Conservation (phyloP, 2,797 vertebrate genomes). For the Cichlasoma orientale region DNA sequence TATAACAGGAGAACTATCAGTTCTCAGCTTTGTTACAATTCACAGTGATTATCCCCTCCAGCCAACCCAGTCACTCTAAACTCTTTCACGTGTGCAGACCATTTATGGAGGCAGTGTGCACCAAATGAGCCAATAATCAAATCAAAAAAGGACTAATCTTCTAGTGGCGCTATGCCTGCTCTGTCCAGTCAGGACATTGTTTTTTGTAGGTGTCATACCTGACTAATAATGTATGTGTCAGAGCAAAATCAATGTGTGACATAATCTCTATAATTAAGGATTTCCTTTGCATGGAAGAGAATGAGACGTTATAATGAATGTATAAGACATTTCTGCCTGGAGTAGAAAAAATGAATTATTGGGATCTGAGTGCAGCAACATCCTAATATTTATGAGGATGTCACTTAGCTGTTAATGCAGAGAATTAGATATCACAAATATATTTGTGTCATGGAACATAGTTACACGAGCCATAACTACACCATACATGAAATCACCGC, state of each 20-base stretch:
- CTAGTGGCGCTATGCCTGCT: not conserved
- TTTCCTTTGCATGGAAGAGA: not conserved
- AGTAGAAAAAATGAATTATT: not conserved
- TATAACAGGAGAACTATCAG: not conserved
- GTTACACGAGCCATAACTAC: not conserved
- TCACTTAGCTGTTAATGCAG: not conserved
- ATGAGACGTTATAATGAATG: not conserved
- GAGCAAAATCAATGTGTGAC: constrained; percentile 3
- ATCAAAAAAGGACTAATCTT: not conserved
- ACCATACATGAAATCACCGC: no score
- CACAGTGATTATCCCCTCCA: constrained; percentile 1
- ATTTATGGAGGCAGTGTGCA: not conserved
- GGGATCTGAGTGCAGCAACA: not conserved
- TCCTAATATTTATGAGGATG: not conserved
- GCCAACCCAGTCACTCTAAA: not conserved
- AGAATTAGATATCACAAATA: not conserved
- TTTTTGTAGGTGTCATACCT: constrained; percentile 8
- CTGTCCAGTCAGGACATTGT: not conserved
- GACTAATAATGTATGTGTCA: constrained; percentile 15
- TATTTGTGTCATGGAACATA: not conserved
- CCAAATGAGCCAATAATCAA: not conserved
- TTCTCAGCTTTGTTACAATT: not conserved
- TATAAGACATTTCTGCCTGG: not conserved
- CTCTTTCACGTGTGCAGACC: not conserved
- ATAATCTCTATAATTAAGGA: constrained; percentile 47